Evolutionary conservation across 2,888 invertebrate species (phyloP).

Genomic region (Drosophila buzzatii): DNA sequence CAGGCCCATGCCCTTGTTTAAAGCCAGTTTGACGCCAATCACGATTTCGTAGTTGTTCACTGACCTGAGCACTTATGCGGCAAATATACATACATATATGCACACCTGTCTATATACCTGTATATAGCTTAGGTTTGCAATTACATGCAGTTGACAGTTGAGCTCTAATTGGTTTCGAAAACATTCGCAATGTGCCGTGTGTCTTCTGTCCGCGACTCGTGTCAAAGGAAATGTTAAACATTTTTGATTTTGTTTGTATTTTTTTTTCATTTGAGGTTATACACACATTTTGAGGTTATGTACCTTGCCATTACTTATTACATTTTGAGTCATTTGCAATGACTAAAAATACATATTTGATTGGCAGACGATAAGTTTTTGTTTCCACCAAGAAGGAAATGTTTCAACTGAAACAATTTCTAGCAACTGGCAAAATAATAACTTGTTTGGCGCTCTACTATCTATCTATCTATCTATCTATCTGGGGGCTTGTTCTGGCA

Average conservation of each 20-base stretch:
- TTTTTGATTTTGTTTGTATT: not conserved
- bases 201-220: conserved; percentile 5
- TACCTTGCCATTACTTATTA: not conserved
- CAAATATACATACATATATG: conserved; percentile 16
- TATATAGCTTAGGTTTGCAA: conserved; percentile 1
- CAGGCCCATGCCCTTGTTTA: conserved; percentile 66
- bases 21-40: conserved; percentile 60
- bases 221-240: conserved; percentile 25
- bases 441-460: conserved; percentile 13
- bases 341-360: conserved; percentile 14
- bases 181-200: conserved; percentile 37
- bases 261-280: not conserved
- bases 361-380: conserved; percentile 2
- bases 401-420: not conserved
- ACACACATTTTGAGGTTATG: conserved; percentile 11
- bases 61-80: conserved; percentile 17
- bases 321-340: conserved; percentile 9
- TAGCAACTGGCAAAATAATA: not conserved
- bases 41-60: conserved; percentile 29
- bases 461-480: conserved; percentile 7
- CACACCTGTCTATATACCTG: conserved; percentile 10
- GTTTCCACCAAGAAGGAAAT: not conserved
- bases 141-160: conserved; percentile 60
- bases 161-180: conserved; percentile 66
- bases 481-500: not conserved